phyloP scores from a whole-genome alignment of 53 echinoderm and acorn worm genomes.

The Stichopus horrens region DNA sequence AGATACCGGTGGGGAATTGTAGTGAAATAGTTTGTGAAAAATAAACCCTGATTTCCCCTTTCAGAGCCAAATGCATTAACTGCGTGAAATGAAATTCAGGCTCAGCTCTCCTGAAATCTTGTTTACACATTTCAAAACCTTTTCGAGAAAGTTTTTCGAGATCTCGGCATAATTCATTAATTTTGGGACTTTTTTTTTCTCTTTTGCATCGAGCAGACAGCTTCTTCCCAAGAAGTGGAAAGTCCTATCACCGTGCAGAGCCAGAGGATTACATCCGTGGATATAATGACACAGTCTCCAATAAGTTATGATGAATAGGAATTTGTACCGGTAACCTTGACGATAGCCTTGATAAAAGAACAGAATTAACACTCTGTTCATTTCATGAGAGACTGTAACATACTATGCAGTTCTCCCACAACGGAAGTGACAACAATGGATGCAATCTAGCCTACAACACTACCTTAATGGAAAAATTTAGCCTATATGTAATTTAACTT shows the following conservation, averaged over 20 bases:
- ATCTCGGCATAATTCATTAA: too few relatives aligned
- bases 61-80: too few relatives aligned
- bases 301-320: slow-evolving; percentile 27
- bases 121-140: too few relatives aligned
- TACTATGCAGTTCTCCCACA: neutral
- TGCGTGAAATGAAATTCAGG: too few relatives aligned
- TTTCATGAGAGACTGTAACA: neutral
- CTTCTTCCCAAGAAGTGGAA: slow-evolving; percentile 44
- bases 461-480: neutral
- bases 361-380: neutral
- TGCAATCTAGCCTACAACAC: neutral
- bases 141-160: too few relatives aligned
- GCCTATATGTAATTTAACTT: neutral
- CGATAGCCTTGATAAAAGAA: slow-evolving; percentile 16
- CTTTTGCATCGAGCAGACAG: slow-evolving; percentile 23
- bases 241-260: slow-evolving; percentile 40
- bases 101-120: too few relatives aligned
- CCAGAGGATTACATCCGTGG: slow-evolving; percentile 15
- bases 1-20: too few relatives aligned
- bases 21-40: too few relatives aligned
- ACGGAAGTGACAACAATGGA: neutral
- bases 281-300: slow-evolving; percentile 25
- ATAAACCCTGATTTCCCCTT: too few relatives aligned
- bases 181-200: neutral
- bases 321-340: slow-evolving; percentile 1